Evolutionary conservation across 2,888 invertebrate species (phyloP), one percentile per base, ranked within the genome.

Genomic region (Graphium colonna): DNA sequence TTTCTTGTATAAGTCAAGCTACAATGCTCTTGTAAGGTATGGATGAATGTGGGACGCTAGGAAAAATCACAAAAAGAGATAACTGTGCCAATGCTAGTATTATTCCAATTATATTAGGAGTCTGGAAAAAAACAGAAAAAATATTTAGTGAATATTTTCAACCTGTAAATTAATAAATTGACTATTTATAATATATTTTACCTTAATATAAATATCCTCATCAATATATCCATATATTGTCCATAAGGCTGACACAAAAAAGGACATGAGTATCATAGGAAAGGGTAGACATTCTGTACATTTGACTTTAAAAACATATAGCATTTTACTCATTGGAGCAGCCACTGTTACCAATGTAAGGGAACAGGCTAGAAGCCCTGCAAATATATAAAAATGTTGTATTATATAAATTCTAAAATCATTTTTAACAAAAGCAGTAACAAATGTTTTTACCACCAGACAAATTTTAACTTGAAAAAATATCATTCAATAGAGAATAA

Each of bases 201-300:
- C 96, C 91, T 94, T 92, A 67, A 98, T 92, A 85, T 94, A 97
- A 41, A 88, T 75, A 81, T 98, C 97, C 47, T 93, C 87, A 60
- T 95, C 91, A 43, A 97, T 82, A 47, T 92, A 75, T 26, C 98
- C 98, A 84, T 98, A 98, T 1, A 94, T 75, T 60, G 94, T 92
- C 98, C 98, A 98, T 64, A 96, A 93, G 17, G 92, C 79, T 7
- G 95, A 95, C 3, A 96, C 95, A 48, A 96, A 81, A 75, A 97
- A 95, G 33, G 95, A 95, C 73, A 95, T 93, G 39, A 95, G 79
- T 75, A 97, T 97, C 70, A 98, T 91, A 3, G 96, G 95, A 74
- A 97, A 95, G 21, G 98, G 97, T 66, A 98, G 90, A 74, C 94
- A 95, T 68, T 97, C 96, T 0, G 96, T 94, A 75, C 92, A 96